A percentile compares a stretch with the other conserved stretches of the same genome.
Evolutionary conservation across 1,140 invertebrate species (phyloP).

Genomic region (Ostrea denselamellosa): DNA sequence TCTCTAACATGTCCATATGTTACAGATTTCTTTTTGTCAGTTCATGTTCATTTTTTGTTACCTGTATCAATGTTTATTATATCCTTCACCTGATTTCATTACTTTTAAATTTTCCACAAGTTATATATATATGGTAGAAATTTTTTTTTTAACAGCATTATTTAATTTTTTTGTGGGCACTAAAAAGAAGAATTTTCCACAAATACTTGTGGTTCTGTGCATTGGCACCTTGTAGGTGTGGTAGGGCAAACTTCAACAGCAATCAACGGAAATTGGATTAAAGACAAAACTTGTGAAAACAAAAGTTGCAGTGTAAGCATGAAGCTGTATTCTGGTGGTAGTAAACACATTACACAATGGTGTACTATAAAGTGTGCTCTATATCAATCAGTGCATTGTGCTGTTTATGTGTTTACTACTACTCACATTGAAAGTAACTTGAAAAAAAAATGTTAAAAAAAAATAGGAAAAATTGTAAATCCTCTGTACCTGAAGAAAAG

Average conservation of each 20-base stretch:
- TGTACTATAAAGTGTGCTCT: not conserved
- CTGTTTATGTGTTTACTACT: constrained; percentile 9
- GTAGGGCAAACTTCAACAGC: constrained; percentile 54
- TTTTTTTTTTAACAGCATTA: constrained; percentile 9
- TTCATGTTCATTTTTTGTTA: constrained; percentile 36
- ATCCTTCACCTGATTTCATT: constrained; percentile 18
- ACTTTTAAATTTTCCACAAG: constrained; percentile 37
- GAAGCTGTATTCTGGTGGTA: not conserved
- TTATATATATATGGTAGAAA: constrained; percentile 15
- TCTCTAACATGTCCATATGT: constrained; percentile 1
- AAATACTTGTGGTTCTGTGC: constrained; percentile 21
- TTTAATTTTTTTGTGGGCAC: not conserved
- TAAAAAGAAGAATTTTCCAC: constrained; percentile 22
- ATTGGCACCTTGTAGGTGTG: constrained; percentile 28
- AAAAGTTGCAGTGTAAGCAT: not conserved
- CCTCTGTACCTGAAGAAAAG: constrained; percentile 19
- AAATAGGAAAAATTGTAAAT: not conserved
- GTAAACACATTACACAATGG: not conserved
- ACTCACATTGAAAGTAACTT: not conserved
- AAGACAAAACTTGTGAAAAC: not conserved
- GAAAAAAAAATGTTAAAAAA: not conserved
- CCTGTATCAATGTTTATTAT: not conserved
- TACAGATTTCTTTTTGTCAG: not conserved
- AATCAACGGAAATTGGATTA: constrained; percentile 32
- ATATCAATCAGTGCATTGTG: not conserved